Conservation (phyloP, 1,140 invertebrate species). For the Fopius arisanus region DNA sequence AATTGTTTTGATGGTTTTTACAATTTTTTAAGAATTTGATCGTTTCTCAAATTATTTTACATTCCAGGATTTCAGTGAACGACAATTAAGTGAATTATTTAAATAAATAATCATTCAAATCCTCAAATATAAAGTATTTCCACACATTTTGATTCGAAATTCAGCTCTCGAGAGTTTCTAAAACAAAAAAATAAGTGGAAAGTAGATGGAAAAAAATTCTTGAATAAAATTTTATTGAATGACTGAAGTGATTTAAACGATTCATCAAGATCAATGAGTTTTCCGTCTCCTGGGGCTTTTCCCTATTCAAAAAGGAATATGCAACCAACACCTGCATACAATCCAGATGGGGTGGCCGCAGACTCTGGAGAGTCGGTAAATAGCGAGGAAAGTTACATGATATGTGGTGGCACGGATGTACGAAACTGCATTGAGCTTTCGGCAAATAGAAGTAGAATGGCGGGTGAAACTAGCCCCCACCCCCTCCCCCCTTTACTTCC, state of each 20-base stretch:
- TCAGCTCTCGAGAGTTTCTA: no score
- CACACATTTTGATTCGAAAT: no score
- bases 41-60: no score
- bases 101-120: no score
- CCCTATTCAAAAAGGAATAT: not conserved
- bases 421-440: constrained; percentile 44
- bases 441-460: constrained; percentile 18
- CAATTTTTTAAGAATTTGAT: no score
- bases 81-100: no score
- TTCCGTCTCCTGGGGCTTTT: not conserved
- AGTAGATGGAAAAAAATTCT: no score
- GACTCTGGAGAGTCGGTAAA: constrained; percentile 34
- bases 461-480: constrained; percentile 2
- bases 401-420: constrained; percentile 47
- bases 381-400: constrained; percentile 50
- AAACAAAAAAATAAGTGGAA: no score
- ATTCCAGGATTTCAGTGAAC: no score
- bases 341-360: not conserved
- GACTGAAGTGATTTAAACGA: not conserved
- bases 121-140: no score
- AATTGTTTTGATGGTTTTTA: no score
- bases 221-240: no score
- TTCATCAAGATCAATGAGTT: not conserved
- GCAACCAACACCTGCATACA: not conserved
- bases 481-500: not conserved